Conservation (phyloP, 2,797 vertebrate species). For the Pseudochaenichthys georgianus region DNA sequence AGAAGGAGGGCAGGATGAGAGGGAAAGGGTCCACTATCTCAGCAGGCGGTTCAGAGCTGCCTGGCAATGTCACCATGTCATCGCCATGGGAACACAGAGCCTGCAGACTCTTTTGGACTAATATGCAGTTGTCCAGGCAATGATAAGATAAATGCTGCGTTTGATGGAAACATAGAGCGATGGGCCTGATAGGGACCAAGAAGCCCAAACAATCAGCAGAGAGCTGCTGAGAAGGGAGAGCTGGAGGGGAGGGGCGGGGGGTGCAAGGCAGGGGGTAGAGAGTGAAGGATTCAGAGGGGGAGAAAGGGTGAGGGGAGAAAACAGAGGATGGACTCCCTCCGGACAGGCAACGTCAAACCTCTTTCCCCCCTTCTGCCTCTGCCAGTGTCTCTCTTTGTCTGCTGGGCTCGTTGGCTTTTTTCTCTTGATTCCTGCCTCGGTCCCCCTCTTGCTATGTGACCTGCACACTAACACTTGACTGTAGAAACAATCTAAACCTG, state of each 20-base stretch:
- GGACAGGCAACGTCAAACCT: constrained; percentile 66
- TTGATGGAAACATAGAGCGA: constrained; percentile 84
- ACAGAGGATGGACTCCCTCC: constrained; percentile 61
- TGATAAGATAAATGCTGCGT: constrained; percentile 85
- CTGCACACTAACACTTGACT: constrained; percentile 74
- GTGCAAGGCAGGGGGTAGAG: constrained; percentile 39
- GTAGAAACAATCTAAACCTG: constrained; percentile 76
- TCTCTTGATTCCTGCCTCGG: constrained; percentile 66
- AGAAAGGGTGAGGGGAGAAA: constrained; percentile 38
- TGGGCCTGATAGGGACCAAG: constrained; percentile 76
- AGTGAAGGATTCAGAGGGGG: constrained; percentile 13
- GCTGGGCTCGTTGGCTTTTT: constrained; percentile 52
- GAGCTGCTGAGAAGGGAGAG: constrained; percentile 60
- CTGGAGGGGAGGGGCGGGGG: constrained; percentile 8
- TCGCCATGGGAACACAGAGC: constrained; percentile 77
- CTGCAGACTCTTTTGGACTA: constrained; percentile 79
- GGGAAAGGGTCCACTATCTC: constrained; percentile 68
- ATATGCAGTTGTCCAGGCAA: constrained; percentile 86
- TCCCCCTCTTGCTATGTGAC: constrained; percentile 74
- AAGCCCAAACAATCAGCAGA: constrained; percentile 79
- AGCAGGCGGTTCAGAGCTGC: constrained; percentile 71
- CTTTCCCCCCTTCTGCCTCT: constrained; percentile 49
- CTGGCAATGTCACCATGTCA: constrained; percentile 85
- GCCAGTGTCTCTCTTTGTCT: constrained; percentile 62
- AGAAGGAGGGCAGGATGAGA: constrained; percentile 51